phyloP scores from a whole-genome alignment of 2,888 invertebrate species.

The Drosophila nigricruria region DNA sequence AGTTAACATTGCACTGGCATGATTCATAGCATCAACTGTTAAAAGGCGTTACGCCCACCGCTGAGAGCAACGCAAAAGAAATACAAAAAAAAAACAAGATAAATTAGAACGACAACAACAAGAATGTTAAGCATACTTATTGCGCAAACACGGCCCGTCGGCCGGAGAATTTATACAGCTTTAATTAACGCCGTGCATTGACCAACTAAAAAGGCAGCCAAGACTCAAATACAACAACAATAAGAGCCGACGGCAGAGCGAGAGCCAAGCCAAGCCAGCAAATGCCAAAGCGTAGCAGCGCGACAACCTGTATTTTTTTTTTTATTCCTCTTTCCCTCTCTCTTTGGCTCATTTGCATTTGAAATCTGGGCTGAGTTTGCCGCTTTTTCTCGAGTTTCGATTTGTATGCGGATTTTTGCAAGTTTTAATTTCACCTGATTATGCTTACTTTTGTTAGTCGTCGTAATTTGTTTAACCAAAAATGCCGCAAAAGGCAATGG shows the following conservation, averaged over 20 bases:
- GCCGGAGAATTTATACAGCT: constrained; percentile 32
- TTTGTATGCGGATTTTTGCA: constrained; percentile 44
- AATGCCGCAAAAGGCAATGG: constrained; percentile 69
- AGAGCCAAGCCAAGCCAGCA: constrained; percentile 46
- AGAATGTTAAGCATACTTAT: constrained; percentile 44
- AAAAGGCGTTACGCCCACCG: constrained; percentile 45
- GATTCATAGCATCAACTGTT: constrained; percentile 60
- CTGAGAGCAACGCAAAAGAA: constrained; percentile 24
- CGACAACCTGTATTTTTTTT: constrained; percentile 71
- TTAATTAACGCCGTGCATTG: constrained; percentile 70
- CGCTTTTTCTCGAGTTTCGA: constrained; percentile 40
- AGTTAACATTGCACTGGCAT: constrained; percentile 47
- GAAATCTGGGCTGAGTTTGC: constrained; percentile 39
- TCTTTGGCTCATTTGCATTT: constrained; percentile 68
- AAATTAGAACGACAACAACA: constrained; percentile 54
- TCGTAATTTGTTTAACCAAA: constrained; percentile 71
- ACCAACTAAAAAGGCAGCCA: constrained; percentile 48
- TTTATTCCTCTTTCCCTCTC: constrained; percentile 22
- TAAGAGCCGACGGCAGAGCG: background rate
- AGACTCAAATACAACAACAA: constrained; percentile 18
- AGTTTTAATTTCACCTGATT: constrained; percentile 53
- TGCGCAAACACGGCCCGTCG: constrained; percentile 47
- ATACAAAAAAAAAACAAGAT: constrained; percentile 14
- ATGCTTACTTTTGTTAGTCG: constrained; percentile 55
- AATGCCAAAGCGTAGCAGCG: constrained; percentile 63